Evolutionary conservation across 1,140 invertebrate species (phyloP).

Genomic region (Apis florea): DNA sequence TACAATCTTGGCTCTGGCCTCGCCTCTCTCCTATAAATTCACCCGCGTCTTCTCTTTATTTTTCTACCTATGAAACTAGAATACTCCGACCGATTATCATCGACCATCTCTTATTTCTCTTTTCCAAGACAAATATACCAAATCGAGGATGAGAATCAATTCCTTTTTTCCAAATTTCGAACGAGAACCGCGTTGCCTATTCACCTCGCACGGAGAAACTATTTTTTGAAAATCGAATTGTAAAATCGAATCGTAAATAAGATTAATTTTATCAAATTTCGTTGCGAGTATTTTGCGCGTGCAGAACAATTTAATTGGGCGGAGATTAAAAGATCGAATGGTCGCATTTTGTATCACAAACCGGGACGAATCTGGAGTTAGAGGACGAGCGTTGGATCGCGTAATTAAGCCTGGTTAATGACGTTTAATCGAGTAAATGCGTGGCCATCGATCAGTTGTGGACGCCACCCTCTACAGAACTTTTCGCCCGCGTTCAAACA

Average conservation of each 20-base stretch:
- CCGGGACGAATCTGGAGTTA: slow-evolving; percentile 55
- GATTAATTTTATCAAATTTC: no score
- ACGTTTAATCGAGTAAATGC: slow-evolving; percentile 61
- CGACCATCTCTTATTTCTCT: no score
- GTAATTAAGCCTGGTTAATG: slow-evolving; percentile 61
- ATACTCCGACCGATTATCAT: no score
- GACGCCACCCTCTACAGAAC: slow-evolving; percentile 19
- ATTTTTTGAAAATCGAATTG: no score
- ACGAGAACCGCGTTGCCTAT: no score
- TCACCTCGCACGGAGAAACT: no score
- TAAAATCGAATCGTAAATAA: no score
- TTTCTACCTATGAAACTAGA: neutral
- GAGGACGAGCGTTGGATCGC: slow-evolving; percentile 33
- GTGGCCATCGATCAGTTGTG: slow-evolving; percentile 38
- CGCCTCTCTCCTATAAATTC: slow-evolving; percentile 46
- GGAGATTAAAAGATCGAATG: slow-evolving; percentile 54
- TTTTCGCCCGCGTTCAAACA: slow-evolving; percentile 57
- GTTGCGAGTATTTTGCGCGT: no score
- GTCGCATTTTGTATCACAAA: slow-evolving; percentile 30
- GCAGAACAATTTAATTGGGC: slow-evolving; percentile 41
- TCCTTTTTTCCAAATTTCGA: no score
- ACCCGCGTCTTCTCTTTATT: neutral
- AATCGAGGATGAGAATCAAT: no score
- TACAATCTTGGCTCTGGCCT: slow-evolving; percentile 31
- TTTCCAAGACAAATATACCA: no score